Base-by-base conservation (phyloP, 2,888 invertebrate species). In the Gnatocerus cornutus region DNA sequence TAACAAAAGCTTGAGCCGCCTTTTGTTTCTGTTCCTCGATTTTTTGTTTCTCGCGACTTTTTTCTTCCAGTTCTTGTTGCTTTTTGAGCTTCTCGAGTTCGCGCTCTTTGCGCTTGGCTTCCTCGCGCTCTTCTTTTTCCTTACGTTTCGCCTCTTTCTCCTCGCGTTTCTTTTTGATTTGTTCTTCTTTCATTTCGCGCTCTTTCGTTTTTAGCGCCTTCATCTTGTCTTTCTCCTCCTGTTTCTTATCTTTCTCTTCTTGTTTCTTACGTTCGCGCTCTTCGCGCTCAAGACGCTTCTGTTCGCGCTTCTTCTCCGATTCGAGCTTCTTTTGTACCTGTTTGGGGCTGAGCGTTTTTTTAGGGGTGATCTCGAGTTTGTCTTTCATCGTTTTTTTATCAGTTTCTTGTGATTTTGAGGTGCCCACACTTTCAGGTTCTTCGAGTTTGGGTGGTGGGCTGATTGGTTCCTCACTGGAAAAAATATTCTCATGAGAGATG, bases 1-100 rank as follows among this genome's bases (percentile, higher is more conserved):
- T 95, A 0, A 88, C 91, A 80, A 96, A 96, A 3, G 91, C 92
- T 59, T 91, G 91, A 0, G 92, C 92, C 0, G 91, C 91, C 79
- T 94, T 94, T 74, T 92, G 92, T 79, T 93, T 93, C 75, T 92
- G 92, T 8, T 91, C 87, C 80, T 92, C 92, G 58, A 89, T 90
- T 82, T 93, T 93, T 74, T 90, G 87, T 69, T 80, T 92, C 76
- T 90, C 90, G 58, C 86, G 86, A 74, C 90, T 89, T 75, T 89
- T 93, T 83, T 86, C 90, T 33, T 84, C 85, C 16, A 84, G 83
- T 73, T 87, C 87, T 73, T 87, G 86, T 68, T 86, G 86, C 71
- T 84, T 86, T 27, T 86, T 87, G 66, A 87, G 82, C 74, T 86
- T 92, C 76, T 90, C 89, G 50, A 86, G 85, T 75, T 90, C 89